phyloP scores from a whole-genome alignment of 2,888 invertebrate species.

The Drosophila paranaensis region DNA sequence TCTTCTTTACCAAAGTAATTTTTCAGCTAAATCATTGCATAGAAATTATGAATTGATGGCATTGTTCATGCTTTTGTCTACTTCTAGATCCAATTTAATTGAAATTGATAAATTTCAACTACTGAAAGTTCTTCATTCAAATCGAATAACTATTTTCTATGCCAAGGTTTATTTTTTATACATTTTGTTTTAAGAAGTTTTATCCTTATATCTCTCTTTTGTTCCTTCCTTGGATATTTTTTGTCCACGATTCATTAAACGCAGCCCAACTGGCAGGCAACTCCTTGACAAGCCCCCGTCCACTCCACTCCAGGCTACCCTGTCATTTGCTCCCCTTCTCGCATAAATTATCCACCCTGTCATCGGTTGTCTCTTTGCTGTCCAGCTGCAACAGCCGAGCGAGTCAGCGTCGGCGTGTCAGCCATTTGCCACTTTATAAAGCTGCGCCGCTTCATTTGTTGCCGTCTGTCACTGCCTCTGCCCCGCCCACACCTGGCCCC shows the following conservation, averaged over 20 bases:
- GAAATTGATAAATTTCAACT: not conserved
- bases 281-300: not conserved
- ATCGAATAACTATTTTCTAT: not conserved
- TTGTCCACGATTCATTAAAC: constrained; percentile 39
- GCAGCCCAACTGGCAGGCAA: not conserved
- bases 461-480: constrained; percentile 34
- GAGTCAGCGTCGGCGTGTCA: not conserved
- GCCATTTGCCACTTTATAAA: constrained; percentile 63
- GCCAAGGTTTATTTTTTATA: not conserved
- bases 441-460: constrained; percentile 65
- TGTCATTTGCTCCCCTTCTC: constrained; percentile 41
- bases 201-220: not conserved
- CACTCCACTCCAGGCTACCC: not conserved
- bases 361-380: constrained; percentile 56
- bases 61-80: not conserved
- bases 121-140: not conserved
- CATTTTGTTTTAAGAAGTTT: constrained; percentile 1
- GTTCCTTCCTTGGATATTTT: not conserved
- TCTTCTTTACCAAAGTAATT: not conserved
- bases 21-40: not conserved
- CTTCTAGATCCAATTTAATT: not conserved
- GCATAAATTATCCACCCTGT: constrained; percentile 69
- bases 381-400: constrained; percentile 21
- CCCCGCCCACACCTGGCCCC: not conserved
- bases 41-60: not conserved